phyloP scores from a whole-genome alignment of 2,113 vertebrate genomes.

The Coracopsis vasa region DNA sequence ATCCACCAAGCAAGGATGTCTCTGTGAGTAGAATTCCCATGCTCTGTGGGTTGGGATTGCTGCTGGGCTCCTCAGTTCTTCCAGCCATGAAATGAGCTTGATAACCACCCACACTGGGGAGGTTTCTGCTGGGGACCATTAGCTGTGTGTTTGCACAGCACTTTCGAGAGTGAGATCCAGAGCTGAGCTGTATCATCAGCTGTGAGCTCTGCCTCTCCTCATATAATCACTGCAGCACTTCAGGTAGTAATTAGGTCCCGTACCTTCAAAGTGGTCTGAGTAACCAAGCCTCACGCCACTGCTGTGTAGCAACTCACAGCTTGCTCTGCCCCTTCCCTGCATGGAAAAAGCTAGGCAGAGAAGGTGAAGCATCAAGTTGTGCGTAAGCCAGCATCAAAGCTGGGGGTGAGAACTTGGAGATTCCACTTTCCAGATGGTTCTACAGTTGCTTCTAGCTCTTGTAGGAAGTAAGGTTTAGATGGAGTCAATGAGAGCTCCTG shows the following conservation, averaged over 20 bases:
- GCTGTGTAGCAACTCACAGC: background rate
- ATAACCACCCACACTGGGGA: background rate
- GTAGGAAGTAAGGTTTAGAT: background rate
- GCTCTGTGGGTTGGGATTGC: background rate
- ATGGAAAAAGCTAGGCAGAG: background rate
- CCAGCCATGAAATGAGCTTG: background rate
- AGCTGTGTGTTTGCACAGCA: background rate
- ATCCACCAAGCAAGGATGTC: background rate
- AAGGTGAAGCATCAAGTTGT: background rate
- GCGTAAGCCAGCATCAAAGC: background rate
- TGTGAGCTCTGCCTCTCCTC: background rate
- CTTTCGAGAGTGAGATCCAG: background rate
- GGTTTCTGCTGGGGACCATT: background rate
- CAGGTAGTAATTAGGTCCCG: background rate
- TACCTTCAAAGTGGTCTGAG: background rate
- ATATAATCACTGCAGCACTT: background rate
- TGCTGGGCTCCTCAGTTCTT: background rate
- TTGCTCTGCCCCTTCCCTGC: background rate
- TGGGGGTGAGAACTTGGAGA: background rate
- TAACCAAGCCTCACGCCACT: background rate
- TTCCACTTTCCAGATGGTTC: background rate
- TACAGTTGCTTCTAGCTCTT: background rate
- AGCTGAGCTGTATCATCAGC: background rate
- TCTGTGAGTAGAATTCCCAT: background rate
- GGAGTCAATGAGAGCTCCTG: background rate